phyloP scores from a whole-genome alignment of 2,797 vertebrate genomes.

The Pangasius sanitwongsei region DNA sequence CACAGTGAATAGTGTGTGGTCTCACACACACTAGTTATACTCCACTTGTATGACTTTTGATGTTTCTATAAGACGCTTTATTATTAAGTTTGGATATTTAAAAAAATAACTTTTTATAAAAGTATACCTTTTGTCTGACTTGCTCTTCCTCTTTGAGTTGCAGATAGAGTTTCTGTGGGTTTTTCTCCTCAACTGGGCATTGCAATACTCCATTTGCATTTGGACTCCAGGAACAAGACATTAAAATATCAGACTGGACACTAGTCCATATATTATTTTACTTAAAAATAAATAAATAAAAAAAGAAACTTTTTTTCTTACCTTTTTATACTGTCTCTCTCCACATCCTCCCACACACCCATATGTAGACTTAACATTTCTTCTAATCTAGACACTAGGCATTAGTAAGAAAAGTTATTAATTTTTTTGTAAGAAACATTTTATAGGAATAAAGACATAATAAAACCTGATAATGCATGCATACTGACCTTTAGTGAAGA shows the following conservation, averaged over 20 bases:
- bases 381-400: conserved; percentile 70
- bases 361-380: conserved; percentile 68
- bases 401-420: background rate
- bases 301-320: conserved; percentile 57
- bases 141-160: conserved; percentile 72
- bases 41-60: background rate
- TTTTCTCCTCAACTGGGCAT: conserved; percentile 34
- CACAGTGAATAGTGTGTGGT: background rate
- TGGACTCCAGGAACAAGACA: conserved; percentile 52
- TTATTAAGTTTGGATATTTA: background rate
- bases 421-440: background rate
- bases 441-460: background rate
- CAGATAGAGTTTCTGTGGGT: conserved; percentile 60
- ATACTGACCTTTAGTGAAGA: conserved; percentile 69
- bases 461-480: background rate
- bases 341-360: conserved; percentile 65
- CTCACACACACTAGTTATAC: background rate
- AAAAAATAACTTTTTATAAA: background rate
- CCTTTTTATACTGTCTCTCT: conserved; percentile 61
- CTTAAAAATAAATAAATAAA: background rate
- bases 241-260: background rate
- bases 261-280: background rate
- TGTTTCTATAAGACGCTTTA: background rate
- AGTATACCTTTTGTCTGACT: conserved; percentile 67
- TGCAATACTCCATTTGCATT: conserved; percentile 38